These are phyloP conservation scores for Dendrolimus kikuchii DNA, from an alignment of 1,140 invertebrate species.

Conservation along the genomic window DNA sequence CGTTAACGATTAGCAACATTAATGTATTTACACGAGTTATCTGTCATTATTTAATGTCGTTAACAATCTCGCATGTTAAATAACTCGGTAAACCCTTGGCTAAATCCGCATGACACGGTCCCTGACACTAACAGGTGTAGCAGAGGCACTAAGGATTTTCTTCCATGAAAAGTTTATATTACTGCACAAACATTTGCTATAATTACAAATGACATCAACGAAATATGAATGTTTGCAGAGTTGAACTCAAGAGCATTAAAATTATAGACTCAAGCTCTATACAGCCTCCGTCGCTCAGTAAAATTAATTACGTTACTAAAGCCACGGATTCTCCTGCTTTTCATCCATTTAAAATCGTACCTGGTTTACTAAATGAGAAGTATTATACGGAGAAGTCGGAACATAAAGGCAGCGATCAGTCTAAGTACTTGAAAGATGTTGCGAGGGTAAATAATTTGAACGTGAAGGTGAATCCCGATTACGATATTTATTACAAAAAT, in stretches of 20 bases:
- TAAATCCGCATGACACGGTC: no score
- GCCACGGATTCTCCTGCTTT: conserved; percentile 2
- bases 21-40: no score
- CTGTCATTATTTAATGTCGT: no score
- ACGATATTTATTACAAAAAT: conserved; percentile 43
- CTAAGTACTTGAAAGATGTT: conserved; percentile 12
- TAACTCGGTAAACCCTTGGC: no score
- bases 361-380: conserved; percentile 2
- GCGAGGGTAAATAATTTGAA: conserved; percentile 15
- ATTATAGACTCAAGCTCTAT: conserved; percentile 13
- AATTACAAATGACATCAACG: no score
- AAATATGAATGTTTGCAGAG: conserved; percentile 21
- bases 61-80: no score
- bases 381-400: background rate
- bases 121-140: no score
- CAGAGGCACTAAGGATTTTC: no score
- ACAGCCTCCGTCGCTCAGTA: conserved; percentile 1
- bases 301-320: conserved; percentile 11
- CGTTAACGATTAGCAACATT: background rate
- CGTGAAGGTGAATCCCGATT: conserved; percentile 27
- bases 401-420: conserved; percentile 12
- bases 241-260: conserved; percentile 45
- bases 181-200: background rate
- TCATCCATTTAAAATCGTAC: conserved; percentile 4
- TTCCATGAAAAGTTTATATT: conserved; percentile 2